These are phyloP conservation scores for Protosalanx chinensis DNA, from an alignment of 2,797 vertebrate species.

Conservation along the genomic window DNA sequence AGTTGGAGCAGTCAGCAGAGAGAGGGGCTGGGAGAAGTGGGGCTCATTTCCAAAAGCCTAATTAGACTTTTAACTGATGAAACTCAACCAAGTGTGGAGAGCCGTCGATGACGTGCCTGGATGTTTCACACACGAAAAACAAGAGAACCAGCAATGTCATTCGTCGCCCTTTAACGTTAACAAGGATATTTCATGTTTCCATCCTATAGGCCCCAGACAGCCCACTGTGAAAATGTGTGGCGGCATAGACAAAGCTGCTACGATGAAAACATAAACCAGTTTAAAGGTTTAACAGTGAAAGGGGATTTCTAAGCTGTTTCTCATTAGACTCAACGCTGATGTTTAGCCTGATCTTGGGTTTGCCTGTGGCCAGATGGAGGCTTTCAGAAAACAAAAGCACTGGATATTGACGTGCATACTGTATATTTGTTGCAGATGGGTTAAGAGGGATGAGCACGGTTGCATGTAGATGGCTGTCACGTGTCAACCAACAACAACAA, in stretches of 20 bases:
- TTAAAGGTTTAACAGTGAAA: conserved; percentile 37
- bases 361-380: neutral
- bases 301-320: conserved; percentile 25
- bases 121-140: conserved; percentile 38
- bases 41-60: conserved; percentile 53
- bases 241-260: conserved; percentile 20
- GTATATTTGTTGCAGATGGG: neutral
- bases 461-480: no score
- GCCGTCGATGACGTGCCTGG: conserved; percentile 8
- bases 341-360: neutral
- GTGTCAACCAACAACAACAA: no score
- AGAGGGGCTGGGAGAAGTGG: conserved; percentile 44
- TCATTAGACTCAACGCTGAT: neutral
- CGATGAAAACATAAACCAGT: conserved; percentile 43
- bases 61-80: conserved; percentile 48
- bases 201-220: neutral
- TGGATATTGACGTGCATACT: neutral
- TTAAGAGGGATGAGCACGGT: neutral
- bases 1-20: conserved; percentile 34
- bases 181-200: neutral
- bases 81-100: conserved; percentile 8
- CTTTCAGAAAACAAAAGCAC: neutral
- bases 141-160: neutral
- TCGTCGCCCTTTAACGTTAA: neutral
- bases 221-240: conserved; percentile 14